Evolutionary conservation across 2,888 invertebrate species (phyloP).

Genomic region (Tachina fera): DNA sequence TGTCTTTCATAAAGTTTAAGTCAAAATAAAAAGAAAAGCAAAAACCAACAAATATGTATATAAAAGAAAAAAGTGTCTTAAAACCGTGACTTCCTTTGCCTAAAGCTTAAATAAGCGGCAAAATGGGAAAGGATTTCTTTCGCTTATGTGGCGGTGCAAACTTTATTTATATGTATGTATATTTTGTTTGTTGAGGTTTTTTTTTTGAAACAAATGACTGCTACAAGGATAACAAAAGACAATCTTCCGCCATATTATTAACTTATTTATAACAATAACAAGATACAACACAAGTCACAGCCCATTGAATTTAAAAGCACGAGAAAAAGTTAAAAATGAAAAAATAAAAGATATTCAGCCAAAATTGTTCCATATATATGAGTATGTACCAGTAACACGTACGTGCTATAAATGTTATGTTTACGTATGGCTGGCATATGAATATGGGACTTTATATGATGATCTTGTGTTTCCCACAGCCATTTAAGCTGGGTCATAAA

Average conservation of each 20-base stretch:
- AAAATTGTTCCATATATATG: conserved; percentile 33
- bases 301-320: conserved; percentile 55
- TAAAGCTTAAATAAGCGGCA: conserved; percentile 60
- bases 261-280: conserved; percentile 83
- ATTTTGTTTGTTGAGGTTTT: conserved; percentile 22
- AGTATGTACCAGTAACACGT: conserved; percentile 61
- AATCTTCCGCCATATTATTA: conserved; percentile 83
- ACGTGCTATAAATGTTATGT: conserved; percentile 69
- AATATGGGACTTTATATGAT: conserved; percentile 29
- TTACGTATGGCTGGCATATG: conserved; percentile 51
- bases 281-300: conserved; percentile 73
- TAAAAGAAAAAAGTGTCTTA: conserved; percentile 68
- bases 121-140: conserved; percentile 40
- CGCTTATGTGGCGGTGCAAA: conserved; percentile 12
- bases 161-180: conserved; percentile 34
- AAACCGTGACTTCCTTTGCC: conserved; percentile 75
- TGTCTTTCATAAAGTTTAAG: conserved; percentile 8
- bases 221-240: conserved; percentile 76
- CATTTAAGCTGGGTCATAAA: conserved; percentile 67
- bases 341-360: conserved; percentile 38
- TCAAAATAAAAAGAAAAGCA: conserved; percentile 29
- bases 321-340: not conserved
- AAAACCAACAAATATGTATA: not conserved
- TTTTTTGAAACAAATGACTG: conserved; percentile 60
- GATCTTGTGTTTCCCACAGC: conserved; percentile 73